Base-by-base conservation (phyloP, 2,888 invertebrate genomes). In the Clostera curtula region DNA sequence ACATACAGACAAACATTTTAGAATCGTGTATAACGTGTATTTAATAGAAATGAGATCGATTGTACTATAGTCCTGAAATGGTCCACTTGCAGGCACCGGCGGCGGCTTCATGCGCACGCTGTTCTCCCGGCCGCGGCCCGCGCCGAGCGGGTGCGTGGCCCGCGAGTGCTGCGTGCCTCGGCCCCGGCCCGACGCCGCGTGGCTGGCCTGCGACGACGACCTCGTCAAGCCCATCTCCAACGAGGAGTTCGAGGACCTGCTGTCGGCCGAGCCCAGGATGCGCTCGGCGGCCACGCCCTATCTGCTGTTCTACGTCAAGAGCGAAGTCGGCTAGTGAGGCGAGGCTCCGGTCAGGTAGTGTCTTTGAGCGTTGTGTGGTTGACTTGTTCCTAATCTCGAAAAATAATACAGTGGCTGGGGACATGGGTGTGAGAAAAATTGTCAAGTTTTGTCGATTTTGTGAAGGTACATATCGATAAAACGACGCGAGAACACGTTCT, bases 151-250 rank as follows among this genome's bases (percentile, higher is more conserved):
- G 4, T 87, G 87, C 49, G 64, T 76, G 0, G 86, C 87, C 3
- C 60, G 69, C 37, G 87, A 87, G 15, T 87, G 87, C 55, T 88
- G 87, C 54, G 84, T 84, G 4, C 77, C 87, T 3, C 69, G 84
- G 6, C 59, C 79, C 4, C 57, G 76, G 3, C 36, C 70, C 0
- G 66, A 57, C 25, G 51, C 85, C 5, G 80, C 88, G 39, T 95
- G 95, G 95, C 86, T 95, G 23, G 93, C 94, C 58, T 95, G 95
- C 63, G 95, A 95, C 65, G 95, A 95, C 62, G 95, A 95, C 41
- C 90, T 91, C 35, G 92, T 95, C 27, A 89, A 90, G 45, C 88
- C 91, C 5, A 90, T 95, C 63, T 88, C 92, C 14, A 86, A 88
- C 56, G 87, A 89, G 17, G 93, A 95, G 61, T 90, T 95, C 45